Base-by-base conservation (phyloP, 2,888 invertebrate species). In the Silvanus unidentatus region DNA sequence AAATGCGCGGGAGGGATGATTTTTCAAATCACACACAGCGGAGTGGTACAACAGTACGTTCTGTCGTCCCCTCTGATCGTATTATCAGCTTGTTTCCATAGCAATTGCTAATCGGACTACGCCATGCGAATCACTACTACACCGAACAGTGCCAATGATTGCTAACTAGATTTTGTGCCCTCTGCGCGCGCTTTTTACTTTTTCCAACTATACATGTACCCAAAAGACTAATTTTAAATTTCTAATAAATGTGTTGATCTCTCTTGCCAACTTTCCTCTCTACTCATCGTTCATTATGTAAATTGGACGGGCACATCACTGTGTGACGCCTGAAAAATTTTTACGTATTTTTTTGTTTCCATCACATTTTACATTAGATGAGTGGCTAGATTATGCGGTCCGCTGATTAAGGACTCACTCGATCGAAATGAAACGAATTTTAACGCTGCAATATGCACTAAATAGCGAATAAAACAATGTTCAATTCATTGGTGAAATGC, bases 1-100 rank as follows among this genome's bases (percentile, higher is more conserved):
- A 47, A 32, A 48, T n/a, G n/a, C n/a, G n/a, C n/a, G 47, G 55
- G 50, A 52, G 52, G 55, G 62, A 58, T 62, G 67, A 66, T 66
- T 68, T 71, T 70, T 72, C 73, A 73, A 74, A 73, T 73, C 72
- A 11, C 12, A 11, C 12, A 32, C 6, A 32, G 32, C n/a, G 69
- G 71, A 70, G 71, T 69, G 71, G 69, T 67, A 70, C 70, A 50
- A n/a, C n/a, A n/a, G 71, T 71, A 71, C 72, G 72, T 72, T 69
- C 37, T 49, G 49, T 48, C 50, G 49, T 43, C 52, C 49, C 52
- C 49, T 69, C 70, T 37, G 74, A 74, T 74, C 73, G 74, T 73
- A 75, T 76, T 75, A 76, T 74, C 74, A 71, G 73, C 71, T 73
- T 74, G 76, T 77, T 76, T 72, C 76, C 76, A 76, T 76, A 74